A percentile compares a stretch with the other conserved stretches of the same genome.
Evolutionary conservation across 2,888 invertebrate species (phyloP).

Genomic region (Brachynemurus nebulosus): DNA sequence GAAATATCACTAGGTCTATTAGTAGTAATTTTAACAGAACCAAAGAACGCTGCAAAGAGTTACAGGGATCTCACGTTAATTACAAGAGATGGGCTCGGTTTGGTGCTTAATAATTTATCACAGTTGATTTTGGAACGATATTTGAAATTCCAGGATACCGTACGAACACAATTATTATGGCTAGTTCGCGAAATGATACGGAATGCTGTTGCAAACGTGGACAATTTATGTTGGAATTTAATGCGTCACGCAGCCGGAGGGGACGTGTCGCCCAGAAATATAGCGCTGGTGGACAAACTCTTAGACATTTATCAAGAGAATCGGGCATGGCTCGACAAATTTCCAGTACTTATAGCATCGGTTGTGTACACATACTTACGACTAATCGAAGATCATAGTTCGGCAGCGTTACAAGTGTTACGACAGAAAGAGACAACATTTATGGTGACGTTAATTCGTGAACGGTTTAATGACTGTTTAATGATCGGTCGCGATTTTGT

Average conservation of each 20-base stretch:
- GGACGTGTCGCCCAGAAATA: constrained; percentile 73
- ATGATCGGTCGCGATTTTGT: constrained; percentile 86
- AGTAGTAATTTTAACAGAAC: constrained; percentile 77
- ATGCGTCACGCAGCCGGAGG: constrained; percentile 92
- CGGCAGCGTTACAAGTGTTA: constrained; percentile 54
- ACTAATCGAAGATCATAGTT: constrained; percentile 86
- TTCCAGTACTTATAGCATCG: constrained; percentile 73
- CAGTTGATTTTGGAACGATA: constrained; percentile 82
- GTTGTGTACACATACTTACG: constrained; percentile 89
- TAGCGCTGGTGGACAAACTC: constrained; percentile 78
- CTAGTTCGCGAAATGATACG: constrained; percentile 83
- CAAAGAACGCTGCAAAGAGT: constrained; percentile 66
- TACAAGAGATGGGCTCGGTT: constrained; percentile 74
- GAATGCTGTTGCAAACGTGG: constrained; percentile 74
- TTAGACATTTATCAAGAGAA: constrained; percentile 85
- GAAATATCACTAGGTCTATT: constrained; percentile 86
- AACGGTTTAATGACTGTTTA: constrained; percentile 80
- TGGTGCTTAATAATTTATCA: constrained; percentile 67
- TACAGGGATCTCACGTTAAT: constrained; percentile 86
- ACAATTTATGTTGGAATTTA: constrained; percentile 80
- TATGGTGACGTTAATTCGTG: constrained; percentile 67
- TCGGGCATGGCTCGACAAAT: constrained; percentile 81
- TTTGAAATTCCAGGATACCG: constrained; percentile 68
- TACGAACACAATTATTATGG: constrained; percentile 78
- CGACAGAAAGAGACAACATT: constrained; percentile 85